phyloP scores from a whole-genome alignment of 2,888 invertebrate species.

The Lucinisca nassula region DNA sequence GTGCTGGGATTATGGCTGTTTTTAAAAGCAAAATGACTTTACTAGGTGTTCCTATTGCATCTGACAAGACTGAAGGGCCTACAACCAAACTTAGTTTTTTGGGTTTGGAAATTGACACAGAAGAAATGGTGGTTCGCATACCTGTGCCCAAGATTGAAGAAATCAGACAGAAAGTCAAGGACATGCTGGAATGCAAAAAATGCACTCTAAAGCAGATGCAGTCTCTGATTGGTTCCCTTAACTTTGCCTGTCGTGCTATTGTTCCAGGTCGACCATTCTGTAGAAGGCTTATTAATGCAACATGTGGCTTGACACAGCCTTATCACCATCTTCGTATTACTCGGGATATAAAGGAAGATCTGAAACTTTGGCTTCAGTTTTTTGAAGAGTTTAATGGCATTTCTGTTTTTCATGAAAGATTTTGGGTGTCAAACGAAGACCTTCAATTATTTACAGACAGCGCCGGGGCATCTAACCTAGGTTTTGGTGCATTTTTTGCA shows the following conservation, averaged over 20 bases:
- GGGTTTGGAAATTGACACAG: slow-evolving; percentile 26
- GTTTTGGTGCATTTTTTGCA: slow-evolving; percentile 21
- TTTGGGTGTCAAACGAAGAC: slow-evolving; percentile 34
- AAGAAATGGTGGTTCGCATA: background rate
- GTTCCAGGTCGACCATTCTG: slow-evolving; percentile 26
- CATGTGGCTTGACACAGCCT: slow-evolving; percentile 19
- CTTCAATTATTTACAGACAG: slow-evolving; percentile 41
- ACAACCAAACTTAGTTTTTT: slow-evolving; percentile 6
- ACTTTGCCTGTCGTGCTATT: slow-evolving; percentile 20
- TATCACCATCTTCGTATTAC: slow-evolving; percentile 14
- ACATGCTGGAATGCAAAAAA: background rate
- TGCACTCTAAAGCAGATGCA: slow-evolving; percentile 8
- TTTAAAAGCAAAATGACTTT: background rate
- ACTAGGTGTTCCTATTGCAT: slow-evolving; percentile 23
- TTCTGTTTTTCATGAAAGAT: slow-evolving; percentile 32
- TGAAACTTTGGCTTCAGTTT: slow-evolving; percentile 43
- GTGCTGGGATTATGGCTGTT: background rate
- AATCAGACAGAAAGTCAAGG: background rate
- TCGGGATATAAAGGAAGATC: slow-evolving; percentile 10
- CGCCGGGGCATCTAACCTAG: slow-evolving; percentile 12
- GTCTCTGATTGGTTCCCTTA: slow-evolving; percentile 10
- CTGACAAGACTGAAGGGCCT: slow-evolving; percentile 35
- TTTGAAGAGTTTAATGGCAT: slow-evolving; percentile 36
- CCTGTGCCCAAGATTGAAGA: background rate
- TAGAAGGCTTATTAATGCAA: slow-evolving; percentile 21